These are phyloP conservation scores for Nomada ferruginata DNA, from an alignment of 2,888 invertebrate species.

Conservation along the genomic window DNA sequence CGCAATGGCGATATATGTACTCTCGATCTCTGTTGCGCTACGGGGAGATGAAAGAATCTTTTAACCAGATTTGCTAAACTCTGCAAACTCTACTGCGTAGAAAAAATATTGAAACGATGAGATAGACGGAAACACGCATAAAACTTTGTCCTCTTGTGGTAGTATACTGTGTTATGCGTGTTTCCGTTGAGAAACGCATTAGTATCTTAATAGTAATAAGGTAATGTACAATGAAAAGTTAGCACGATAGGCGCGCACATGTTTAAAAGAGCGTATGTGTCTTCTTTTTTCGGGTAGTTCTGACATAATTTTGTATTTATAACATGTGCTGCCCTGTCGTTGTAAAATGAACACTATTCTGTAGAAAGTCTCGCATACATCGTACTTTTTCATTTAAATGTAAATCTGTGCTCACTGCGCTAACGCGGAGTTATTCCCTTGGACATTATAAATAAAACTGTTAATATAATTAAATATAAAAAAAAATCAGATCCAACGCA, in stretches of 20 bases:
- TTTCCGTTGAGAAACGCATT: slow-evolving; percentile 64
- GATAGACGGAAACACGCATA: slow-evolving; percentile 37
- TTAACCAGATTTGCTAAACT: slow-evolving; percentile 52
- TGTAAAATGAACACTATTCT: slow-evolving; percentile 63
- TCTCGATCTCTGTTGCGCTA: slow-evolving; percentile 42
- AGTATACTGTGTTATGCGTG: slow-evolving; percentile 6
- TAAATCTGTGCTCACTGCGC: slow-evolving; percentile 37
- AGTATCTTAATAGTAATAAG: slow-evolving; percentile 71
- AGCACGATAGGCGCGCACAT: slow-evolving; percentile 69
- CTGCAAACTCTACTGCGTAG: slow-evolving; percentile 67
- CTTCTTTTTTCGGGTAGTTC: slow-evolving; percentile 4
- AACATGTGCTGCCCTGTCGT: slow-evolving; percentile 64
- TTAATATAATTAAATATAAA: slow-evolving; percentile 28
- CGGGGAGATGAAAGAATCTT: slow-evolving; percentile 50
- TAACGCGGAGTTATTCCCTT: slow-evolving; percentile 21
- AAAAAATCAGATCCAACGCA: slow-evolving; percentile 46
- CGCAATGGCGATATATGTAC: slow-evolving; percentile 44
- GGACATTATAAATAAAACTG: slow-evolving; percentile 35
- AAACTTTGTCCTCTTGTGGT: slow-evolving; percentile 4
- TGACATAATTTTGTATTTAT: slow-evolving; percentile 12
- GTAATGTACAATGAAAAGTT: slow-evolving; percentile 74
- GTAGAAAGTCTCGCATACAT: slow-evolving; percentile 59
- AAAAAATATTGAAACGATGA: slow-evolving; percentile 71
- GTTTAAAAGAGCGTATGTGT: slow-evolving; percentile 20
- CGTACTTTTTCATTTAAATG: slow-evolving; percentile 28